Percentiles rank a stretch among this genome's conserved stretches.
These are phyloP conservation scores for Anthonomus grandis DNA, from an alignment of 1,140 invertebrate species.

Conservation along the genomic window DNA sequence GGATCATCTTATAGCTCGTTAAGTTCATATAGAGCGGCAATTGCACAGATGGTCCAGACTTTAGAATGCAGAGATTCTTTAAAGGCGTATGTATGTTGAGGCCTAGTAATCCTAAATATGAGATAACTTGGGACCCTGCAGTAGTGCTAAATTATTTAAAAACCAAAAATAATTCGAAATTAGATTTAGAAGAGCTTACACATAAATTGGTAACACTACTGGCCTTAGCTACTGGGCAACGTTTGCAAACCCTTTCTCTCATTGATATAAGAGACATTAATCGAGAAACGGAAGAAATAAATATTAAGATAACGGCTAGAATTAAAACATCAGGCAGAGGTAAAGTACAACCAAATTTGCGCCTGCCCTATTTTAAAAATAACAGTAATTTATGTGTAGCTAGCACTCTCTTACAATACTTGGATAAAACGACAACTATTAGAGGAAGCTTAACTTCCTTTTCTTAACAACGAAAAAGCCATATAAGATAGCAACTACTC, in stretches of 20 bases:
- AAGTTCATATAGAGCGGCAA: background rate
- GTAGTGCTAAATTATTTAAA: too few relatives aligned
- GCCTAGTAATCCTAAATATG: constrained; percentile 4
- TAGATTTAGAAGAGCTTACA: background rate
- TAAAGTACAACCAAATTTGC: background rate
- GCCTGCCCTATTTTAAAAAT: background rate
- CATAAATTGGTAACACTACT: constrained; percentile 3
- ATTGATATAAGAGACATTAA: background rate
- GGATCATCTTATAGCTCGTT: background rate
- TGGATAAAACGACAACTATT: background rate
- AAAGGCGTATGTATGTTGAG: constrained; percentile 1
- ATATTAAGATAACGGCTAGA: background rate
- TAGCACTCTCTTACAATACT: background rate
- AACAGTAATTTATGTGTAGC: background rate
- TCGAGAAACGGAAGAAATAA: background rate
- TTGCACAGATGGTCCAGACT: too few relatives aligned
- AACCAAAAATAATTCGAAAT: background rate
- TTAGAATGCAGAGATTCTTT: constrained; percentile 5
- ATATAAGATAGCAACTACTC: background rate
- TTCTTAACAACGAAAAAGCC: constrained; percentile 2
- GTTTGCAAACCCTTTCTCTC: background rate
- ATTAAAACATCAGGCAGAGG: too few relatives aligned
- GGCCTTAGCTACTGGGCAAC: background rate
- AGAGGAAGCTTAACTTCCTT: background rate
- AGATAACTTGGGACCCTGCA: constrained; percentile 2